Evolutionary conservation across 1,140 invertebrate genomes (phyloP), one percentile per base, ranked within the genome.

Genomic region (Caenorhabditis tropicalis): DNA sequence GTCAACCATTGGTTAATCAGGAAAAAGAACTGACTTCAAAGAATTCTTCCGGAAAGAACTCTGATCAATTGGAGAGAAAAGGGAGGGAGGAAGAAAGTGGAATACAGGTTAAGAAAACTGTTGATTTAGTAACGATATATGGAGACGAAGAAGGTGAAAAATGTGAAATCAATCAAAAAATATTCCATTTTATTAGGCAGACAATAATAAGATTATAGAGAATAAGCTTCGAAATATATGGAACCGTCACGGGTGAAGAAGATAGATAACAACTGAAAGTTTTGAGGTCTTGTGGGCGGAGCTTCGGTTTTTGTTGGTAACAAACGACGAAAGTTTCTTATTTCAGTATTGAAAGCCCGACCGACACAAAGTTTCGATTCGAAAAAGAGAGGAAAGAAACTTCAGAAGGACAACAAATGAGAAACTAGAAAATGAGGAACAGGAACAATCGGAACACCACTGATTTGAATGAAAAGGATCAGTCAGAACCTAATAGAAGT

Each of bases 401-500:
- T 12, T 43, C 39, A 43, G 5, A 5, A 43, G 5, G 39, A 27
- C 58, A 31, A 16, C 15, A 21, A 16, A 36, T 29, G 36, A 81
- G 27, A 9, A 79, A 81, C 9, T 51, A 48, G 19, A 27, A 56
- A 21, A 31, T 10, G 15, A 53, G 24, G 27, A 49, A 24, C 10
- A 79, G 46, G 48, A 49, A 33, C 49, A 10, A 27, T 21, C 21
- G 19, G 53, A 56, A 56, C 53, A 53, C n/a, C n/a, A n/a, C 49
- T 81, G 79, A 81, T 81, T 49, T 49, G 49, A 81, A 53, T 51
- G 31, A 31, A 49, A 53, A 27, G 10, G 79, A 81, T 49, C 46
- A 29, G 39, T 29, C n/a, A 81, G 79, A 36, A 53, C 29, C 46
- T 81, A 53, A 81, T 49, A 53, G 79, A 74, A 74, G 65, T 74